Conservation (phyloP, 2,888 invertebrate species). For the Eupithecia exiguata region DNA sequence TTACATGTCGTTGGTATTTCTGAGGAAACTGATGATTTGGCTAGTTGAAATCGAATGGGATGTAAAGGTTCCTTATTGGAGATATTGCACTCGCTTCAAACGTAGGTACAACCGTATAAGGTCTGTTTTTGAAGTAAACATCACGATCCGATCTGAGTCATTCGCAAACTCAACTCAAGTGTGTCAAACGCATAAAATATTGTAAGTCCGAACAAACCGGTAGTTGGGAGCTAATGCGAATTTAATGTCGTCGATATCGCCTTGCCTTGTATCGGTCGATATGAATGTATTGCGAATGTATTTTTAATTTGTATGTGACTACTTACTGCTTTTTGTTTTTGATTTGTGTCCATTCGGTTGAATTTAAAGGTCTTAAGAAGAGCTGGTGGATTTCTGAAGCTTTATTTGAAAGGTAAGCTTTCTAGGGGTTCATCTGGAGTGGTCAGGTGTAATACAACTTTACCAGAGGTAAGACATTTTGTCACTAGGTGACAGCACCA, state of each 20-base stretch:
- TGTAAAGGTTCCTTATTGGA: not conserved
- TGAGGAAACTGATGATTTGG: not conserved
- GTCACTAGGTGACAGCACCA: not conserved
- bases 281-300: slow-evolving; percentile 56
- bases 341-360: slow-evolving; percentile 25
- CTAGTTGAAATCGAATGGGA: not conserved
- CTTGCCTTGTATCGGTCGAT: slow-evolving; percentile 60
- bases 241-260: slow-evolving; percentile 69
- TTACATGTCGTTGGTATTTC: not conserved
- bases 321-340: slow-evolving; percentile 38
- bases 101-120: not conserved
- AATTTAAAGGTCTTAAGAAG: not conserved
- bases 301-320: slow-evolving; percentile 40
- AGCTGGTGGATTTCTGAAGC: not conserved
- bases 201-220: slow-evolving; percentile 57
- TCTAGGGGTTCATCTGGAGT: not conserved
- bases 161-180: slow-evolving; percentile 45
- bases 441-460: not conserved
- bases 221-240: slow-evolving; percentile 73
- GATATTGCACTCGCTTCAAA: not conserved
- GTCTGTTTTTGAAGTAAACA: slow-evolving; percentile 27
- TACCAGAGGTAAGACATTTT: not conserved
- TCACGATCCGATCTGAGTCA: slow-evolving; percentile 27
- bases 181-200: slow-evolving; percentile 60
- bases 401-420: not conserved